phyloP scores from a whole-genome alignment of 2,113 vertebrate species.

The Hirundichthys speculiger region DNA sequence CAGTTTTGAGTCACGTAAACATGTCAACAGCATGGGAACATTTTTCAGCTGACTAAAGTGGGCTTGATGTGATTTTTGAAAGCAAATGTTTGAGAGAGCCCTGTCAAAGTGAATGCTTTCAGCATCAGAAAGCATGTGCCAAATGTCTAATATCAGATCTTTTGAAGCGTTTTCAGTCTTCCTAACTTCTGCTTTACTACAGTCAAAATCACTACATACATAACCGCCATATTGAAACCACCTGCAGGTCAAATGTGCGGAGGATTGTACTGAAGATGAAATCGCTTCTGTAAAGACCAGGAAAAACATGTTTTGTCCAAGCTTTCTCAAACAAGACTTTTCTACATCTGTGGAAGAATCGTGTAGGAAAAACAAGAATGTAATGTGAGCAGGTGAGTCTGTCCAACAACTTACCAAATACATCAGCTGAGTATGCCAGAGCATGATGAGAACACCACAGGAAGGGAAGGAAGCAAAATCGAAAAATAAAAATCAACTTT shows the following conservation, averaged over 20 bases:
- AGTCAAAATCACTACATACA: background rate
- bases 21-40: conserved; percentile 23
- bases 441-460: conserved; percentile 29
- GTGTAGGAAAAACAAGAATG: background rate
- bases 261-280: background rate
- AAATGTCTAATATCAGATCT: background rate
- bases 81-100: background rate
- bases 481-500: conserved; percentile 8
- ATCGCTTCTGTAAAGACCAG: no score
- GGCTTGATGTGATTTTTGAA: background rate
- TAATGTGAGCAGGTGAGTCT: rapidly evolving
- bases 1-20: conserved; percentile 25
- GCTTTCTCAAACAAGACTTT: no score
- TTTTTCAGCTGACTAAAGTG: background rate
- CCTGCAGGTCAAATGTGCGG: rapidly evolving
- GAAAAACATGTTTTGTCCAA: no score
- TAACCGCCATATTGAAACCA: background rate
- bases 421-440: conserved; percentile 54
- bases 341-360: background rate
- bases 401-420: conserved; percentile 59
- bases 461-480: background rate
- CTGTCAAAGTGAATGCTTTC: background rate
- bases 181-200: background rate
- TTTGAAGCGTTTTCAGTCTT: conserved; percentile 5
- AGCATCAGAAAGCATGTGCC: no score